Percentiles rank a stretch among this genome's conserved stretches.
Conservation (phyloP, 1,140 invertebrate genomes). For the Leptestheria dahalacensis region DNA sequence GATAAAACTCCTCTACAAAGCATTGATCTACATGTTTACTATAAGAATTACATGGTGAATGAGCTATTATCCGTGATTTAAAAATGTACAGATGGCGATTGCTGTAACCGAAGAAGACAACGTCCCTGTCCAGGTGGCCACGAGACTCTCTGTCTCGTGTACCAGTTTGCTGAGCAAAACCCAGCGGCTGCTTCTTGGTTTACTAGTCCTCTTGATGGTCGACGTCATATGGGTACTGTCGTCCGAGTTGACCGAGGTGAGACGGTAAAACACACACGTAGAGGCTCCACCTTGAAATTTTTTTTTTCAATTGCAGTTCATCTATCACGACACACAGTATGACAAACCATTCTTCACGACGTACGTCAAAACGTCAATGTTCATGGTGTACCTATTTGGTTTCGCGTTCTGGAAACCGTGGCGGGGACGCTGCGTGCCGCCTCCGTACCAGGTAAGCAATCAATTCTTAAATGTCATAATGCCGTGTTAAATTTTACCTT, state of each 20-base stretch:
- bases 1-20: too few species aligned
- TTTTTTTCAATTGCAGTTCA: slow-evolving; percentile 44
- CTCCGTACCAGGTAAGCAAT: neutral
- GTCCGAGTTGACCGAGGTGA: slow-evolving; percentile 71
- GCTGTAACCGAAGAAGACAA: neutral
- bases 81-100: neutral
- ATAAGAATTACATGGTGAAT: too few species aligned
- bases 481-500: neutral
- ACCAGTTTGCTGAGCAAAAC: slow-evolving; percentile 37
- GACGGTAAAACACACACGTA: too few species aligned
- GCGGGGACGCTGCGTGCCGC: slow-evolving; percentile 48
- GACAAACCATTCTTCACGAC: slow-evolving; percentile 80
- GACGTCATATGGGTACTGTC: slow-evolving; percentile 78
- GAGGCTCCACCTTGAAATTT: slow-evolving; percentile 21
- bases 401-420: slow-evolving; percentile 67
- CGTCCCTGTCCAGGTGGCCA: neutral
- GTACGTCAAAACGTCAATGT: slow-evolving; percentile 76
- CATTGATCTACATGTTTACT: too few species aligned
- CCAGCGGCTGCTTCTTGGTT: slow-evolving; percentile 57
- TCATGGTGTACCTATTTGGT: slow-evolving; percentile 63
- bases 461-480: neutral
- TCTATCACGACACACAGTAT: slow-evolving; percentile 60
- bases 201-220: slow-evolving; percentile 58
- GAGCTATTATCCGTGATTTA: too few species aligned
- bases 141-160: neutral